Base-by-base conservation (phyloP, 2,888 invertebrate genomes). In the Steinernema hermaphroditum region DNA sequence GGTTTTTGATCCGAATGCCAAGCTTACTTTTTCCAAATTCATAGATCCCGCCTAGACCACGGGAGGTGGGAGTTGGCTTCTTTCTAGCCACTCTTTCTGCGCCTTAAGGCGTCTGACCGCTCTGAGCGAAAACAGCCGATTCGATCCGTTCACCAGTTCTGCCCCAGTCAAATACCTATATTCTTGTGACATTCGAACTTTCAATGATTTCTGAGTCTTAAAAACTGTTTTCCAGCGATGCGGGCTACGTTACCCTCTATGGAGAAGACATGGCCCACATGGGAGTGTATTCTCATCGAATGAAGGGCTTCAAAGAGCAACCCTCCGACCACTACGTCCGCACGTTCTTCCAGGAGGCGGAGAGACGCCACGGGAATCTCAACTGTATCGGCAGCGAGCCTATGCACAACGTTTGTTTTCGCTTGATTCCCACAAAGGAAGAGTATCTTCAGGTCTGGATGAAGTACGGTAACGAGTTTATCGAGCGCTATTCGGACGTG, bases 251-350 rank as follows among this genome's bases (percentile, higher is more conserved):
- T 29, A 93, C 93, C 0, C 92, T 92, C 0, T 96, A 92, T 87
- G 92, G 92, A 81, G 96, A 96, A 86, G 96, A 96, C 86, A 90
- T 91, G 81, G 92, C 93, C 0, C 88, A 90, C 14, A 62, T 32
- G 32, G 62, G 62, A 16, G 32, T 32, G 12, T 62, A 32, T 16
- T 62, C 93, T 1, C 94, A 93, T 87, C 90, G 96, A 8, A 90
- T 95, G 86, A 92, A 92, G 79, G 96, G 96, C 0, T 96, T 96
- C 87, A 88, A 90, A 41, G 87, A 90, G 1, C 91, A 91, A 80
- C 96, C 96, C 0, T 93, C 94, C 0, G 93, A 95, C 88, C 94
- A 95, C 87, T 95, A 94, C 86, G 91, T 94, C 88, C 89, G 94
- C 37, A 91, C 93, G 0, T 94, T 91, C 87, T 93, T 92, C 83